Conservation (phyloP, 2,888 invertebrate species). For the Reticulitermes lucifugus region DNA sequence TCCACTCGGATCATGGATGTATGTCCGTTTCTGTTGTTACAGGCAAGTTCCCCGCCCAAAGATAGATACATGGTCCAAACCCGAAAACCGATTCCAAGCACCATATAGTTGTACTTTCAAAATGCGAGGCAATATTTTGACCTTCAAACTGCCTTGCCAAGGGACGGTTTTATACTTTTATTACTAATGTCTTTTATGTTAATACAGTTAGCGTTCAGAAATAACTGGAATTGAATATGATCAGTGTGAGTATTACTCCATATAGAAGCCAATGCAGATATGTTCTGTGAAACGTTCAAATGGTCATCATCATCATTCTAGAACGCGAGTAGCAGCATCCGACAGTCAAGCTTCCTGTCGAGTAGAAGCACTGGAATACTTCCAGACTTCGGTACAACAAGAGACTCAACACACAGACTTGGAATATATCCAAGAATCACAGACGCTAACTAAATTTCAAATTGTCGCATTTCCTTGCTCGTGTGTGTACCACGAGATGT, state of each 20-base stretch:
- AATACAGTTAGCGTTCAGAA: too few species aligned
- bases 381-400: not conserved
- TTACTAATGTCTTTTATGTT: too few species aligned
- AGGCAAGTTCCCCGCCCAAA: too few species aligned
- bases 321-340: not conserved
- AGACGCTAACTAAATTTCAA: slow-evolving; percentile 27
- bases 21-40: too few species aligned
- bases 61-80: too few species aligned
- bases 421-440: slow-evolving; percentile 26
- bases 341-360: not conserved
- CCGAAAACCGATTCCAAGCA: too few species aligned
- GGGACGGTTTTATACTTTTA: too few species aligned
- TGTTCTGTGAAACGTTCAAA: not conserved
- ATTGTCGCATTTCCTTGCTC: slow-evolving; percentile 14
- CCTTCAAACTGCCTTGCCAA: too few species aligned
- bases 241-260: not conserved
- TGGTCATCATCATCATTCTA: not conserved
- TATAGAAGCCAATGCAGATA: not conserved
- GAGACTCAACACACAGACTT: slow-evolving; percentile 1
- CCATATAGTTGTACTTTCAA: too few species aligned
- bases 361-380: slow-evolving; percentile 4
- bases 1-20: too few species aligned
- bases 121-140: too few species aligned
- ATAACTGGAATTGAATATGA: too few species aligned
- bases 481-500: not conserved